These are phyloP conservation scores for Rhopalosiphum maidis DNA, from an alignment of 1,140 invertebrate genomes.

Conservation along the genomic window DNA sequence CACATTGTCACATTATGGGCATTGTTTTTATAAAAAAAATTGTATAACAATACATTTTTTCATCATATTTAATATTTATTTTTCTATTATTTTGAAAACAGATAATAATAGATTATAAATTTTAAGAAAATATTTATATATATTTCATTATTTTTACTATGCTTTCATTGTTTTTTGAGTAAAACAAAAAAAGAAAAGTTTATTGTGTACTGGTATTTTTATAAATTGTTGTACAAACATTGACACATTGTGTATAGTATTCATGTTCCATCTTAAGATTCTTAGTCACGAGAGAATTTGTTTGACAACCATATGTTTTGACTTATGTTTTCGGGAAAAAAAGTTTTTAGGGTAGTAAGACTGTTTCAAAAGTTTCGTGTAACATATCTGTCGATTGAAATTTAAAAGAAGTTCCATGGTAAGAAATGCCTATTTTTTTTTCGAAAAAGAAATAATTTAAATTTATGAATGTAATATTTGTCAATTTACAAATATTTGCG, in stretches of 20 bases:
- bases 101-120: background rate
- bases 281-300: background rate
- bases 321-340: background rate
- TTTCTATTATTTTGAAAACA: background rate
- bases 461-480: background rate
- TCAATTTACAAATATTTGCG: background rate
- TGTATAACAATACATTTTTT: too few species aligned
- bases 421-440: background rate
- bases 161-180: background rate
- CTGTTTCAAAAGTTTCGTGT: background rate
- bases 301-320: background rate
- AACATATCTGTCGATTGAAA: background rate
- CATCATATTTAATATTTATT: background rate
- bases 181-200: background rate
- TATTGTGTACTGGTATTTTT: background rate
- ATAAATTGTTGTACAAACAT: background rate
- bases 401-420: background rate
- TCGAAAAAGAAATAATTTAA: background rate
- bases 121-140: background rate
- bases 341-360: background rate
- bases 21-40: background rate
- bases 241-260: too few species aligned
- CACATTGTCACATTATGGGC: background rate
- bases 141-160: background rate
- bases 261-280: background rate